Base-by-base conservation (phyloP, 2,888 invertebrate genomes). In the Drosophila nr. perissopoda region DNA sequence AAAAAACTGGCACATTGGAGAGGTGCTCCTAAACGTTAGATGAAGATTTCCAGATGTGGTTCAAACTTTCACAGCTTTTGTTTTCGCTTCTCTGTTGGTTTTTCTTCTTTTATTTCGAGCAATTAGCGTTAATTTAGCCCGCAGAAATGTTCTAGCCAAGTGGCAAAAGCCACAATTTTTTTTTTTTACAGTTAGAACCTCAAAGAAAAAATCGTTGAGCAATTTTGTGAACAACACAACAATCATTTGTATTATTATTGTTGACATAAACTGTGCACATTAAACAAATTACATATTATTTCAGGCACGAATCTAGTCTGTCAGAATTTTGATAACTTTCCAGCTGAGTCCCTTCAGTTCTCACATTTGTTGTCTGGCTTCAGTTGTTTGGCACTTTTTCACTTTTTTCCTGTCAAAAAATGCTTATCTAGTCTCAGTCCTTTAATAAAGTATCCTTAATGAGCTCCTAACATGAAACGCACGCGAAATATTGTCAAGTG, bases 31-130 rank as follows among this genome's bases (percentile, higher is more conserved):
- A 60, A 72, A 46, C 29, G 67, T 61, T 31, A 49, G 21, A 21
- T 64, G 29, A 36, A n/a, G 31, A 59, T 38, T 57, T 21, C 48
- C 31, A 18, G 46, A 21, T 36, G 67, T 40, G 68, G 62, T 38
- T 1, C 10, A 62, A 70, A 75, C 89, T 89, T 84, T 84, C 83
- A 81, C 83, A 83, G 67, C 52, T 53, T 75, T 64, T 62, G 34
- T 56, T 56, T 38, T n/a, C 25, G 21, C 25, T 46, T 46, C 46
- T 46, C 21, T 16, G 46, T 21, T 34, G 29, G 16, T 27, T 34
- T 56, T 8, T 27, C 33, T 16, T 36, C 31, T 49, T 36, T 42
- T 38, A 48, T 54, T 40, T n/a, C n/a, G 29, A 52, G 46, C 63
- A 81, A 83, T 83, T 87, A 83, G 81, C 69, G 68, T 58, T 65